phyloP scores from a whole-genome alignment of 2,113 vertebrate genomes.

The Sporophila hypoxantha region DNA sequence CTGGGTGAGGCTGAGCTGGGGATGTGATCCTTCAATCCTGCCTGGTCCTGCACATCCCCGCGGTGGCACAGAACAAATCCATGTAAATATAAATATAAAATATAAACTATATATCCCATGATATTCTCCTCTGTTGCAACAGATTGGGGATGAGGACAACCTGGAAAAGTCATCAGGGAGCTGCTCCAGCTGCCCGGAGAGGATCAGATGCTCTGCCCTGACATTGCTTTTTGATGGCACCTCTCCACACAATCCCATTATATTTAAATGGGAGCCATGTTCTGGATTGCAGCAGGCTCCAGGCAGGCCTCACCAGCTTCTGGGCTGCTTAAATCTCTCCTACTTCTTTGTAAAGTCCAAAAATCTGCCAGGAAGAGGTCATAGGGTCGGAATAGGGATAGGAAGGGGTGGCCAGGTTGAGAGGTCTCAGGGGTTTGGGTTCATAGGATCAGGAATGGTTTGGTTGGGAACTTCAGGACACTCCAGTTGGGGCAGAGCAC shows the following conservation, averaged over 20 bases:
- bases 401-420: neutral
- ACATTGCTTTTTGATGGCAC: conserved; percentile 31
- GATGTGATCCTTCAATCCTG: neutral
- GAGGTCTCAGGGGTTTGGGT: neutral
- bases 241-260: neutral
- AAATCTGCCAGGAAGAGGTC: rapidly evolving
- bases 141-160: neutral
- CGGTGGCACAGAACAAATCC: neutral
- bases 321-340: neutral
- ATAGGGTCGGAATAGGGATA: rapidly evolving
- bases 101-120: neutral
- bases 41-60: neutral
- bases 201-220: conserved; percentile 10
- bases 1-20: rapidly evolving
- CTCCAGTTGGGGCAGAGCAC: neutral
- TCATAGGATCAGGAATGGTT: neutral
- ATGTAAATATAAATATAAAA: neutral
- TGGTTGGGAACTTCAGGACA: neutral
- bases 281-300: neutral
- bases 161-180: conserved; percentile 37
- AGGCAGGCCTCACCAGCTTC: neutral
- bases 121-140: neutral
- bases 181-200: neutral
- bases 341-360: neutral
- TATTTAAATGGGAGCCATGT: neutral